These are phyloP conservation scores for Cheiracanthium punctorium DNA, from an alignment of 2,888 invertebrate genomes.

Conservation along the genomic window DNA sequence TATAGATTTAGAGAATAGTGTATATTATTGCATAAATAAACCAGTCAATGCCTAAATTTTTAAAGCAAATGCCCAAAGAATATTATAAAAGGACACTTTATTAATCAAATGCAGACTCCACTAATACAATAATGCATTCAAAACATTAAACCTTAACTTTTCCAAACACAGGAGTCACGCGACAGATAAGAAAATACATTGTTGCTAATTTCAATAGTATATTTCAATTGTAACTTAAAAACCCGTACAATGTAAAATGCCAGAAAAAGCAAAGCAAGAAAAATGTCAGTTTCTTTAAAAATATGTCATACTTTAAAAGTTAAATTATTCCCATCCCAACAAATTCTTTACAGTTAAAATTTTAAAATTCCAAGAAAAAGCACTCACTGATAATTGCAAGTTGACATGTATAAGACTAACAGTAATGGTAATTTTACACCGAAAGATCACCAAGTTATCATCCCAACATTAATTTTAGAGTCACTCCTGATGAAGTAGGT, in stretches of 20 bases:
- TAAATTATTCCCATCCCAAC: neutral
- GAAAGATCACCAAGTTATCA: neutral
- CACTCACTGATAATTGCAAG: neutral
- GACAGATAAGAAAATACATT: conserved; percentile 35
- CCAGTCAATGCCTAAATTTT: no score
- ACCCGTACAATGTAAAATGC: conserved; percentile 25
- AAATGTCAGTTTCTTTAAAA: neutral
- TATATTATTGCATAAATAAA: no score
- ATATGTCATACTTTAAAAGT: neutral
- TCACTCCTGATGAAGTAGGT: neutral
- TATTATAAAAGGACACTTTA: conserved; percentile 61
- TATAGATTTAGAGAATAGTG: no score
- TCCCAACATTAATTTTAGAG: neutral
- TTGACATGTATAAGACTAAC: neutral
- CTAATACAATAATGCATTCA: conserved; percentile 30
- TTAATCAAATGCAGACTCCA: conserved; percentile 47
- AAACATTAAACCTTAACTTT: conserved; percentile 18
- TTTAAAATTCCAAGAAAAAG: neutral
- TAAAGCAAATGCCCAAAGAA: neutral
- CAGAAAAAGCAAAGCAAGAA: conserved; percentile 14
- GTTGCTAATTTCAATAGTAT: conserved; percentile 17
- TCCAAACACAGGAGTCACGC: conserved; percentile 19
- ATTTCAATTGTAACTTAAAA: conserved; percentile 15
- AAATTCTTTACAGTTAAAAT: neutral
- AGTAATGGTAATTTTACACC: neutral